Percentiles rank a stretch among this genome's conserved stretches.
These are phyloP conservation scores for Cacatua alba DNA, from an alignment of 2,113 vertebrate genomes.

Conservation along the genomic window DNA sequence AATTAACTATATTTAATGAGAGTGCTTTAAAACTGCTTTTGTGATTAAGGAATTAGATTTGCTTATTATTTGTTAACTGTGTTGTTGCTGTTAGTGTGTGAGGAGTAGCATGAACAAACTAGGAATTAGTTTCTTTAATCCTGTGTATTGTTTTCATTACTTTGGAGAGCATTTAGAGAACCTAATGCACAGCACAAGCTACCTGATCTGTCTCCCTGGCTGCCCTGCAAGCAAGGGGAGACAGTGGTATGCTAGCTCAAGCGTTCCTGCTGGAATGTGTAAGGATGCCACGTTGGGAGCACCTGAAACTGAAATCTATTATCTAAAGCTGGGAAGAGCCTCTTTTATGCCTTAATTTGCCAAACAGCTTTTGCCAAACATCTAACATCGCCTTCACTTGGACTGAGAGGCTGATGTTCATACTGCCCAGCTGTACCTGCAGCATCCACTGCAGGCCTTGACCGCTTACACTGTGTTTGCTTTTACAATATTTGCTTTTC, in stretches of 20 bases:
- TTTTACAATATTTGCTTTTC: not conserved
- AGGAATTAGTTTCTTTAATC: not conserved
- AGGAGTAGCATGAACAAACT: not conserved
- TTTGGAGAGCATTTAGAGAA: not conserved
- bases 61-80: not conserved
- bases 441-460: not conserved
- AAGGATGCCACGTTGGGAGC: not conserved
- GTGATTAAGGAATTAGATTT: not conserved
- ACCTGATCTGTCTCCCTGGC: not conserved
- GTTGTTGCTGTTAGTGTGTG: not conserved
- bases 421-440: not conserved
- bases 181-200: not conserved
- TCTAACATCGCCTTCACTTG: not conserved
- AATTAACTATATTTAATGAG: not conserved
- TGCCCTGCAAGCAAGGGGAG: not conserved
- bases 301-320: not conserved
- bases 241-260: not conserved
- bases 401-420: not conserved
- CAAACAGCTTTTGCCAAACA: not conserved
- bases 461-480: not conserved
- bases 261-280: not conserved
- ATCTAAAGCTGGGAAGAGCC: not conserved
- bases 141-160: not conserved
- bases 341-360: not conserved
- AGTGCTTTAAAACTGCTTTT: not conserved